Percentiles rank a stretch among this genome's conserved stretches.
These are phyloP conservation scores for Phaenicophaeus curvirostris DNA, from an alignment of 2,797 vertebrate species.

Conservation along the genomic window DNA sequence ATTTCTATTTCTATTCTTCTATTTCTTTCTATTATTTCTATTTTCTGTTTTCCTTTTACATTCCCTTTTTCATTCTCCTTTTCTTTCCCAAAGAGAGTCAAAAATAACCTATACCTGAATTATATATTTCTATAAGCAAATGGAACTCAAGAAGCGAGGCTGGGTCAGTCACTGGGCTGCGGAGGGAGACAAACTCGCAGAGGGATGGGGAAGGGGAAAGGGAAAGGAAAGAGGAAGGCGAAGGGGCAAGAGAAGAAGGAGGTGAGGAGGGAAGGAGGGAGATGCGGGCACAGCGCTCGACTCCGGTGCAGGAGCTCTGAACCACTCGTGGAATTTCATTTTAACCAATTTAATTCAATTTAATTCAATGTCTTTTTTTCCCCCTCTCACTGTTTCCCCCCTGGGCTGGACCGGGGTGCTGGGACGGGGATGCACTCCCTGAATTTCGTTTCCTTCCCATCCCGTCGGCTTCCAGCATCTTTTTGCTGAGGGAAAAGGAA, in stretches of 20 bases:
- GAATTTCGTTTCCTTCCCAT: conserved; percentile 19
- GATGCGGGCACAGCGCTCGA: neutral
- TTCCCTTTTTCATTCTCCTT: too few species aligned
- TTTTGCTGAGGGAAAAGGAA: neutral
- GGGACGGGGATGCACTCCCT: too few species aligned
- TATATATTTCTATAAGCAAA: neutral
- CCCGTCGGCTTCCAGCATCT: neutral
- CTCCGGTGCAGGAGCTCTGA: neutral
- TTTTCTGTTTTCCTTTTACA: too few species aligned
- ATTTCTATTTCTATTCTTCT: too few species aligned
- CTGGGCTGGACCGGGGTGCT: too few species aligned
- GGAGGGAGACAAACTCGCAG: neutral
- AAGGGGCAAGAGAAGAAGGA: neutral
- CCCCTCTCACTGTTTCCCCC: neutral
- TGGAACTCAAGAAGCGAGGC: neutral
- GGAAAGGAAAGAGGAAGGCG: too few species aligned
- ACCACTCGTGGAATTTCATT: neutral
- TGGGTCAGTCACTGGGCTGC: neutral
- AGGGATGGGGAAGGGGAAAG: neutral
- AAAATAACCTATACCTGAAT: neutral
- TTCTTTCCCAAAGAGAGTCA: neutral
- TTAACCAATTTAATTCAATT: neutral
- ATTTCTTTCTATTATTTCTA: neutral
- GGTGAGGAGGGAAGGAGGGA: too few species aligned
- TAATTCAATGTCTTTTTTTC: neutral